Conservation (phyloP, 1,140 invertebrate genomes). For the Copidosoma floridanum region DNA sequence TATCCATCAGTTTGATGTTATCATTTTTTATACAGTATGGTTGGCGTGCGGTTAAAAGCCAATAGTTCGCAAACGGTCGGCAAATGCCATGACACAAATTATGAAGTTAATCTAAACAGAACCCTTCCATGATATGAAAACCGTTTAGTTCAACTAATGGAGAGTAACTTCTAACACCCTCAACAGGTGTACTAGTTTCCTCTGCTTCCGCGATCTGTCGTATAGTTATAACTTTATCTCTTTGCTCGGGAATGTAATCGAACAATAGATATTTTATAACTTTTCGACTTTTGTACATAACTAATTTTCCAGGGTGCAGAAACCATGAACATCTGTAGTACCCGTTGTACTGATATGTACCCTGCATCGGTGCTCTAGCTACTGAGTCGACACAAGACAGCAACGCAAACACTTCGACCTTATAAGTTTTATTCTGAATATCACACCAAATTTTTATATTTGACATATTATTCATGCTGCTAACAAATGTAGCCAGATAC, state of each 20-base stretch:
- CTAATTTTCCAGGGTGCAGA: constrained; percentile 13
- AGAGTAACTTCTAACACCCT: not conserved
- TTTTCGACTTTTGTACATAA: not conserved
- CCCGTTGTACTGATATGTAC: constrained; percentile 23
- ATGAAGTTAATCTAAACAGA: not conserved
- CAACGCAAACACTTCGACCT: constrained; percentile 15
- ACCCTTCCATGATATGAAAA: not conserved
- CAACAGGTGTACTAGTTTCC: not conserved
- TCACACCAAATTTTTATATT: constrained; percentile 10
- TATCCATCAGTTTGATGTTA: not conserved
- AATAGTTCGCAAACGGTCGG: not conserved
- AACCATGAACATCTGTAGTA: constrained; percentile 23
- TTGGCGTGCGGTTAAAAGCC: too few species aligned
- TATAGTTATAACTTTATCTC: not conserved
- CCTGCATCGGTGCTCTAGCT: constrained; percentile 19
- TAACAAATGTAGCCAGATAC: constrained; percentile 18
- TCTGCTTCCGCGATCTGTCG: not conserved
- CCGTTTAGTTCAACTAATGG: not conserved
- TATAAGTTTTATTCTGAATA: constrained; percentile 5
- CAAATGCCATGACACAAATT: not conserved
- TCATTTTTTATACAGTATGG: not conserved
- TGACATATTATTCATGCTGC: constrained; percentile 22
- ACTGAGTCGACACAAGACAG: constrained; percentile 21
- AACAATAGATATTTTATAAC: not conserved
- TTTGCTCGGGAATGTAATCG: not conserved